These are phyloP conservation scores for Drosophila buzzatii DNA, from an alignment of 2,888 invertebrate species.

Conservation along the genomic window DNA sequence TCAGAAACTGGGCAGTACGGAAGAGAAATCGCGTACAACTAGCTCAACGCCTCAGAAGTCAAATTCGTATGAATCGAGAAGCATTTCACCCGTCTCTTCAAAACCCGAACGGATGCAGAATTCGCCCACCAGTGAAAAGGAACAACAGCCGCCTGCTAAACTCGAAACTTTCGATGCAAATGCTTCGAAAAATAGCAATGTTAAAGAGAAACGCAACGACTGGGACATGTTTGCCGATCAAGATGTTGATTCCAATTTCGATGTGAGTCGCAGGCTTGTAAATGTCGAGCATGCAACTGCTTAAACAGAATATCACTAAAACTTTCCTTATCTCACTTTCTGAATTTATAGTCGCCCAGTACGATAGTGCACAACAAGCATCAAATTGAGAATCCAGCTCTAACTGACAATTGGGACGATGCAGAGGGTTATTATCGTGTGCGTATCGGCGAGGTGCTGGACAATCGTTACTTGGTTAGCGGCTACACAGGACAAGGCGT, in stretches of 20 bases:
- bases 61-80: constrained; percentile 63
- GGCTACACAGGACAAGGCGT: constrained; percentile 99
- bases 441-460: constrained; percentile 96
- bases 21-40: constrained; percentile 45
- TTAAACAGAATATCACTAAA: constrained; percentile 3
- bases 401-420: constrained; percentile 99
- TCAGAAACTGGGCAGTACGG: constrained; percentile 72
- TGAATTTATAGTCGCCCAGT: constrained; percentile 88
- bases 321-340: background rate
- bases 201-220: constrained; percentile 87
- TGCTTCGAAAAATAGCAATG: constrained; percentile 33
- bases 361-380: constrained; percentile 86
- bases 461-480: constrained; percentile 96
- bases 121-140: constrained; percentile 28
- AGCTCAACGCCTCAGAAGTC: constrained; percentile 62
- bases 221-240: constrained; percentile 98
- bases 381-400: constrained; percentile 93
- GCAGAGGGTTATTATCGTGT: constrained; percentile 99
- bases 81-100: constrained; percentile 56
- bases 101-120: constrained; percentile 35
- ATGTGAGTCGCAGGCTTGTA: constrained; percentile 87
- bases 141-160: constrained; percentile 20
- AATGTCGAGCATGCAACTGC: constrained; percentile 45
- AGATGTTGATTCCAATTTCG: constrained; percentile 91
- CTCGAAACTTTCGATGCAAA: constrained; percentile 26